Conservation (phyloP, 1,140 invertebrate genomes). For the Drosophila novamexicana region DNA sequence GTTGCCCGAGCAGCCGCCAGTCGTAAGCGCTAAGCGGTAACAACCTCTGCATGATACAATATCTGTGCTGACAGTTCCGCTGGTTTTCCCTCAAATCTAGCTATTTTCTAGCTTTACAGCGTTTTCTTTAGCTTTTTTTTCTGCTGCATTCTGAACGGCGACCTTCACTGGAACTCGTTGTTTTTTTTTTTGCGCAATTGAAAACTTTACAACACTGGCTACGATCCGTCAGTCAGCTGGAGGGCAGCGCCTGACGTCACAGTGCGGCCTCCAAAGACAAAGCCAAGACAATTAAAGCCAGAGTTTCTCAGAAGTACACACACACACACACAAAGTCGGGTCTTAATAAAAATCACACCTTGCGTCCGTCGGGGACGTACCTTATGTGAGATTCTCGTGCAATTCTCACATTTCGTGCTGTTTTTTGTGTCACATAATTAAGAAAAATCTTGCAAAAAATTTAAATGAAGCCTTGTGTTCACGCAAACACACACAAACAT, state of each 20-base stretch:
- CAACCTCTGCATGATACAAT: slow-evolving; percentile 1
- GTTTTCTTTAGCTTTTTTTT: too few relatives aligned
- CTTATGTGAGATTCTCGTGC: slow-evolving; percentile 56
- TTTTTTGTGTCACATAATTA: slow-evolving; percentile 67
- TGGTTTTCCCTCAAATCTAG: neutral
- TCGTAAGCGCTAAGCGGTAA: slow-evolving; percentile 5
- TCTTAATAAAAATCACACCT: slow-evolving; percentile 69
- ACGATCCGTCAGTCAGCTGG: slow-evolving; percentile 34
- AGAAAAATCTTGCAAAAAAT: slow-evolving; percentile 79
- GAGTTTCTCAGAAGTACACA: slow-evolving; percentile 61
- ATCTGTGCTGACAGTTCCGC: neutral
- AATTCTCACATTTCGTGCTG: slow-evolving; percentile 77
- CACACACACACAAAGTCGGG: neutral
- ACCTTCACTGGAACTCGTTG: neutral
- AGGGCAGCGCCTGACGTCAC: slow-evolving; percentile 33
- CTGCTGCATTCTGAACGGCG: too few relatives aligned
- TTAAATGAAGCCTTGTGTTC: slow-evolving; percentile 56
- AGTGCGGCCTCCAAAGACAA: slow-evolving; percentile 14
- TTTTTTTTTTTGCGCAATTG: neutral
- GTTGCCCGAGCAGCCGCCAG: slow-evolving; percentile 9
- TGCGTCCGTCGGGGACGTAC: slow-evolving; percentile 8
- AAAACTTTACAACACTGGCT: neutral
- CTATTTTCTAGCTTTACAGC: neutral
- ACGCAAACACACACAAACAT: neutral
- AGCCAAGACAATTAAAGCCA: slow-evolving; percentile 58